Percentiles rank a stretch among this genome's conserved stretches.
These are phyloP conservation scores for Lycocorax pyrrhopterus DNA, from an alignment of 2,113 vertebrate genomes.

Conservation along the genomic window DNA sequence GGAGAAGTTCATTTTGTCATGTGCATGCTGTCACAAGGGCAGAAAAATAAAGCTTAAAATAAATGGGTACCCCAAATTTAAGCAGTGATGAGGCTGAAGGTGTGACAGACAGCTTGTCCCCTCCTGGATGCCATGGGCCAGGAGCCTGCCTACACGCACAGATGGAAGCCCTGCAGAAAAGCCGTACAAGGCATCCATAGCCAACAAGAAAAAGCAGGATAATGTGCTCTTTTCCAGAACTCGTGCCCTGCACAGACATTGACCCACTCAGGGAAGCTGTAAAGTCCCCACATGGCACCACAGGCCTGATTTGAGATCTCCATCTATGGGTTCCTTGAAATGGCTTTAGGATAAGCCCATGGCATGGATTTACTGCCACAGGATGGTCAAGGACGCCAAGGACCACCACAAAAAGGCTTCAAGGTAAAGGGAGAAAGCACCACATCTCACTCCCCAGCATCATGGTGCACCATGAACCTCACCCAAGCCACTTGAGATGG, in stretches of 20 bases:
- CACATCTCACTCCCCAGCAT: neutral
- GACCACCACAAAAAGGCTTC: neutral
- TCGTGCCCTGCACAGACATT: neutral
- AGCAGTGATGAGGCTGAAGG: neutral
- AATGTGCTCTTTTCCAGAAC: neutral
- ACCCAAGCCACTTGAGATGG: no score
- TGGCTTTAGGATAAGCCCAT: neutral
- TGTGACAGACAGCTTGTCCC: neutral
- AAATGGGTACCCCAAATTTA: neutral
- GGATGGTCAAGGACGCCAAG: neutral
- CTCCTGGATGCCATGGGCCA: neutral
- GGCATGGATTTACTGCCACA: neutral
- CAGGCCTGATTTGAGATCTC: neutral
- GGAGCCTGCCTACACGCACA: neutral
- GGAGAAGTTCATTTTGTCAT: neutral
- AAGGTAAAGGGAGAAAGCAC: neutral
- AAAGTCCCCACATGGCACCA: neutral
- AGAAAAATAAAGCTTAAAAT: neutral
- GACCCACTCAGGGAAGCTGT: neutral
- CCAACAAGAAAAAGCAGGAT: neutral
- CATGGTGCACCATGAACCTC: neutral
- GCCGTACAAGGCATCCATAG: fast-evolving
- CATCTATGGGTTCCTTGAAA: neutral
- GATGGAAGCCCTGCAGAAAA: neutral
- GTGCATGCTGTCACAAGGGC: neutral